phyloP scores from a whole-genome alignment of 1,140 invertebrate species.

The Temnothorax nylanderi region DNA sequence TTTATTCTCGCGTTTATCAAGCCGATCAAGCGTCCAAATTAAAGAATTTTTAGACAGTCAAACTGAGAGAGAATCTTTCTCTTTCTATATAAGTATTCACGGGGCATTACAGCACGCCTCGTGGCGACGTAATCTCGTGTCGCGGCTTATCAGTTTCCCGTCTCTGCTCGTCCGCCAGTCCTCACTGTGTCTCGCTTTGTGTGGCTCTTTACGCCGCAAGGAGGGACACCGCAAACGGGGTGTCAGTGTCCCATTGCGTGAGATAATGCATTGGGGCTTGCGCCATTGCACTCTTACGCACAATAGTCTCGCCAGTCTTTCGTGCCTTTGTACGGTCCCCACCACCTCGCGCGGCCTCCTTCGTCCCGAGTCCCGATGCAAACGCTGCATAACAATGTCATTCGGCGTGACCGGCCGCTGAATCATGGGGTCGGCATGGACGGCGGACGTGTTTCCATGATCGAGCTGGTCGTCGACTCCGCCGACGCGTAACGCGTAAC shows the following conservation, averaged over 20 bases:
- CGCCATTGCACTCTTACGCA: conserved; percentile 71
- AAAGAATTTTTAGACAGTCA: neutral
- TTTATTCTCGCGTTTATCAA: neutral
- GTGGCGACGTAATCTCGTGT: conserved; percentile 56
- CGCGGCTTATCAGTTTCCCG: conserved; percentile 73
- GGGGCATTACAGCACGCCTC: conserved; percentile 12
- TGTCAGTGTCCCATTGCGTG: conserved; percentile 79
- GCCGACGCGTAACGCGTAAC: conserved; percentile 54
- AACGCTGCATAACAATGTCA: conserved; percentile 74
- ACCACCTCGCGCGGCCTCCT: conserved; percentile 49
- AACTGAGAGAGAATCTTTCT: neutral
- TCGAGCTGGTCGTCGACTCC: conserved; percentile 59
- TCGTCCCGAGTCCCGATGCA: conserved; percentile 61
- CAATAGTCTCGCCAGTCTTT: conserved; percentile 72
- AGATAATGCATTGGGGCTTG: conserved; percentile 76
- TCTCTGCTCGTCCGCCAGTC: conserved; percentile 61
- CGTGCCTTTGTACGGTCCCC: conserved; percentile 67
- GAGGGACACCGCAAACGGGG: conserved; percentile 76
- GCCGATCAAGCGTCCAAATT: neutral
- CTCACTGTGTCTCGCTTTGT: conserved; percentile 65
- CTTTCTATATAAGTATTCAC: neutral
- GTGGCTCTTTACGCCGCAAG: conserved; percentile 73
- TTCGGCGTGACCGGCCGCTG: conserved; percentile 66
- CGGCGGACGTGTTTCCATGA: conserved; percentile 53
- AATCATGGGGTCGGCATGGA: conserved; percentile 61